Conservation (phyloP, 1,140 invertebrate genomes). For the Lucilia sericata region DNA sequence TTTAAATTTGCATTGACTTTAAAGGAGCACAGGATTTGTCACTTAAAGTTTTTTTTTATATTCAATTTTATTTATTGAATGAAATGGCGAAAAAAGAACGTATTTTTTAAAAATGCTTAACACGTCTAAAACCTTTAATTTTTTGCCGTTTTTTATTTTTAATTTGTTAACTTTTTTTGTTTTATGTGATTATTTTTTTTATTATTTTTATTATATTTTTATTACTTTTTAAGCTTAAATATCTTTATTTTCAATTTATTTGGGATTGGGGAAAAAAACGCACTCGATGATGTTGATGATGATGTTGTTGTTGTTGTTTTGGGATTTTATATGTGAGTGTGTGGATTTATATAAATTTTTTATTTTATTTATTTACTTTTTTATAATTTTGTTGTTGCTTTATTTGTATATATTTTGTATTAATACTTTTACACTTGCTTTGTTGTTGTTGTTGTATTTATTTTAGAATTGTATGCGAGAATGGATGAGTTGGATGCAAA, state of each 20-base stretch:
- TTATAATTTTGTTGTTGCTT: no score
- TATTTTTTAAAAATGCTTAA: neutral
- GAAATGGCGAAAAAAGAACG: neutral
- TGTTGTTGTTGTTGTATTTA: constrained; percentile 19
- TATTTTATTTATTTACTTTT: neutral
- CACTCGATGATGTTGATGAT: neutral
- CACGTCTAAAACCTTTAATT: neutral
- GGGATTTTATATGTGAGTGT: neutral
- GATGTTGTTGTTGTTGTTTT: neutral
- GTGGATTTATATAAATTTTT: neutral
- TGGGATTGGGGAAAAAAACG: neutral
- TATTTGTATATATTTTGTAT: constrained; percentile 5
- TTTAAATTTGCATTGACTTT: neutral
- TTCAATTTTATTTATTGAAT: neutral
- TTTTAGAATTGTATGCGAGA: constrained; percentile 13
- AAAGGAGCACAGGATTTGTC: no score
- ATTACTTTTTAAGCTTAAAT: constrained; percentile 10
- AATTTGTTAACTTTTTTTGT: neutral
- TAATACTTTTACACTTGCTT: constrained; percentile 33
- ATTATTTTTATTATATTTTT: constrained; percentile 11
- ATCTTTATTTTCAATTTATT: neutral
- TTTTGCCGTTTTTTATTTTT: neutral
- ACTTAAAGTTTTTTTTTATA: neutral
- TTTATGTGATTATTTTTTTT: neutral
- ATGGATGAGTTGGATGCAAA: constrained; percentile 27